Percentiles rank a stretch among this genome's conserved stretches.
Conservation (phyloP, 2,797 vertebrate species). For the Brotula barbata region DNA sequence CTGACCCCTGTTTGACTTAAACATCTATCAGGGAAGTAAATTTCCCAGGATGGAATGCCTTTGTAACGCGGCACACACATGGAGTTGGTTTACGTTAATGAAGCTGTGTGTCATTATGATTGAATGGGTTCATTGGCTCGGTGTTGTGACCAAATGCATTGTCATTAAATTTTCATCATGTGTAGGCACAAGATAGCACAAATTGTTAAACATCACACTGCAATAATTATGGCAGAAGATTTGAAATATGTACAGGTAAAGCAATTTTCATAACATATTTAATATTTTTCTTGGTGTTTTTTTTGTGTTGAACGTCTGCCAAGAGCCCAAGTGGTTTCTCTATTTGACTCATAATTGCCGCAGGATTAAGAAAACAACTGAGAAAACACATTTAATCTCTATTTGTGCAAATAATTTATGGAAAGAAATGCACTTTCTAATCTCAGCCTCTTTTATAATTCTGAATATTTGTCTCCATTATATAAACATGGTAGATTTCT, state of each 20-base stretch:
- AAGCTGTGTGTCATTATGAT: conserved; percentile 42
- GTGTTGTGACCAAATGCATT: not conserved
- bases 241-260: not conserved
- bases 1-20: conserved; percentile 23
- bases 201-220: not conserved
- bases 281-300: not conserved
- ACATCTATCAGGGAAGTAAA: conserved; percentile 34
- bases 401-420: conserved; percentile 17
- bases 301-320: conserved; percentile 6
- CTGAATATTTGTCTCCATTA: conserved; percentile 18
- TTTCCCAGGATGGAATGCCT: no score
- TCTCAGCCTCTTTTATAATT: conserved; percentile 24
- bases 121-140: conserved; percentile 13
- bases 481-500: conserved; percentile 14
- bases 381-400: conserved; percentile 16
- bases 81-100: conserved; percentile 39
- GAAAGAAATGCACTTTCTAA: conserved; percentile 14
- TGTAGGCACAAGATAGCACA: conserved; percentile 8
- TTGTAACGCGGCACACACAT: conserved; percentile 25
- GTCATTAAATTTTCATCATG: conserved; percentile 23
- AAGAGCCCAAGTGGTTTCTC: not conserved
- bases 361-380: conserved; percentile 17
- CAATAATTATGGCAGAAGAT: not conserved
- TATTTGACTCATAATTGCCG: not conserved
- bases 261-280: conserved; percentile 1